These are phyloP conservation scores for Tragelaphus buxtoni DNA, from an alignment of 2,113 vertebrate species.

Conservation along the genomic window DNA sequence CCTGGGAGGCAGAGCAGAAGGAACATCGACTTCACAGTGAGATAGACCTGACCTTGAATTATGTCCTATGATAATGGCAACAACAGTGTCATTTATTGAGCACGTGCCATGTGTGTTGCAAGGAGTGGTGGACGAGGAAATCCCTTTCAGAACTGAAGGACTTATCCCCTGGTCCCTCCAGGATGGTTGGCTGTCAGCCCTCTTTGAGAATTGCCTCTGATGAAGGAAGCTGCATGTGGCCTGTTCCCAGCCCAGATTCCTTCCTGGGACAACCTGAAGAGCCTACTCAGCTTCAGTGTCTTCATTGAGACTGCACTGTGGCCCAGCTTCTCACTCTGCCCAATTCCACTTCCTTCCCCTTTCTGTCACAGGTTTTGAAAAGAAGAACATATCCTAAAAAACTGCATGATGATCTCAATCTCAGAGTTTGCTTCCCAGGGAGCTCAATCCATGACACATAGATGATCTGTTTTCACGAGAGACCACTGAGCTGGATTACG, in stretches of 20 bases:
- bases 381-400: neutral
- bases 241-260: neutral
- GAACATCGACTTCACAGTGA: neutral
- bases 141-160: neutral
- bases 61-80: neutral
- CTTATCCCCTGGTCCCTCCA: neutral
- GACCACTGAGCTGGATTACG: neutral
- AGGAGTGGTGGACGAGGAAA: neutral
- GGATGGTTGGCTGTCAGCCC: neutral
- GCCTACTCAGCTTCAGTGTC: neutral
- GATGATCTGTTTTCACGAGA: neutral
- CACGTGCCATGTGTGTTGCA: neutral
- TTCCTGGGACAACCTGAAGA: too few relatives aligned
- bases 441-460: accelerated
- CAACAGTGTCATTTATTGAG: neutral
- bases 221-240: neutral
- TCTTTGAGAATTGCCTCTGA: neutral
- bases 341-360: neutral
- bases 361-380: neutral
- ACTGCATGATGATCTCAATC: neutral
- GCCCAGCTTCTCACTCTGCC: neutral
- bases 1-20: neutral
- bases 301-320: neutral
- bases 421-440: neutral
- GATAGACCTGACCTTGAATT: neutral